Evolutionary conservation across 2,888 invertebrate species (phyloP).

Genomic region (Dicyrtoma fusca): DNA sequence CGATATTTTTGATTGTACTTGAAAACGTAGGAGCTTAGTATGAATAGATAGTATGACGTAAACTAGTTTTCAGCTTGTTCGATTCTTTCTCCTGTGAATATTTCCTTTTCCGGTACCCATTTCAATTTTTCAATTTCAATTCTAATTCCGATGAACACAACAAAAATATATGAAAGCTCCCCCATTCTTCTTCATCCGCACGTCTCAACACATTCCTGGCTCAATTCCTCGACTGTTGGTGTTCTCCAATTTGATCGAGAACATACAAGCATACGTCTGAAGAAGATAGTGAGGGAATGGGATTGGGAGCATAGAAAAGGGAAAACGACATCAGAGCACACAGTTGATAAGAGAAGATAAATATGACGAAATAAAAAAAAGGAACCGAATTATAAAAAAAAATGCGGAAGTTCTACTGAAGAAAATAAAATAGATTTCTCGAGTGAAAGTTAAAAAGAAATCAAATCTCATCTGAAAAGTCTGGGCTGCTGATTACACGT

Average conservation of each 20-base stretch:
- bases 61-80: too few relatives aligned
- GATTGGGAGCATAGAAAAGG: neutral
- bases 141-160: neutral
- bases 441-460: too few relatives aligned
- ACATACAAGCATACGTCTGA: neutral
- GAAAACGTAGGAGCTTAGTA: too few relatives aligned
- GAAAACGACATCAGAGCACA: neutral
- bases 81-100: too few relatives aligned
- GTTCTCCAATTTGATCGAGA: neutral
- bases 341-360: neutral
- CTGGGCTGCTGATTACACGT: too few relatives aligned
- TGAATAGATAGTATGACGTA: too few relatives aligned
- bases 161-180: neutral
- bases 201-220: neutral
- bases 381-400: too few relatives aligned
- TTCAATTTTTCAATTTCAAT: neutral
- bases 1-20: too few relatives aligned
- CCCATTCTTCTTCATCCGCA: neutral
- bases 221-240: neutral
- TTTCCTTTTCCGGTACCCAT: neutral
- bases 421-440: too few relatives aligned
- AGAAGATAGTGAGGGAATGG: neutral
- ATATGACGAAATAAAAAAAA: too few relatives aligned
- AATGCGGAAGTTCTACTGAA: too few relatives aligned
- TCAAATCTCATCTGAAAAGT: too few relatives aligned